phyloP scores from a whole-genome alignment of 2,113 vertebrate genomes.

The Hystrix cristata region DNA sequence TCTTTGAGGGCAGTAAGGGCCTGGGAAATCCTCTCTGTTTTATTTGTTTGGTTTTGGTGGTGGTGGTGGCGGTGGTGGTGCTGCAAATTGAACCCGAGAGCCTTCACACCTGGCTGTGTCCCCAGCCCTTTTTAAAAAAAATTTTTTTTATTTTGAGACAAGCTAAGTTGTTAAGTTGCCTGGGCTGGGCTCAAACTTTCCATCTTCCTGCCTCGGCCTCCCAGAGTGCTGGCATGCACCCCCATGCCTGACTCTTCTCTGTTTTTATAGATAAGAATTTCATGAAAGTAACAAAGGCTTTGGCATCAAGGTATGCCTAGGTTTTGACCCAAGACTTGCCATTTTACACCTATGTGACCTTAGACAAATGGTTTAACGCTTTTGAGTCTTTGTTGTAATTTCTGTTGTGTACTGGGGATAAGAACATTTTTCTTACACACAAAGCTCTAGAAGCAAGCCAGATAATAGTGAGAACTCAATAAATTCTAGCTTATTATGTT shows the following conservation, averaged over 20 bases:
- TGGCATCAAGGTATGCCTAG: background rate
- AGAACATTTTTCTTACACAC: background rate
- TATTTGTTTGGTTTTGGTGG: background rate
- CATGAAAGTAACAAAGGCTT: background rate
- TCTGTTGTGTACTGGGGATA: background rate
- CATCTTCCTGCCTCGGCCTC: background rate
- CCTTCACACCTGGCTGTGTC: background rate
- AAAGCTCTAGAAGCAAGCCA: background rate
- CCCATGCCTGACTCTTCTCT: background rate
- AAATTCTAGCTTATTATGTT: background rate
- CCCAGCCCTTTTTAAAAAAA: background rate
- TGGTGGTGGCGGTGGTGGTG: background rate
- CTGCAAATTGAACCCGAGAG: background rate
- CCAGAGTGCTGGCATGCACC: background rate
- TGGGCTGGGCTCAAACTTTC: background rate
- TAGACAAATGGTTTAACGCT: background rate
- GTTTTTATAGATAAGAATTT: conserved; percentile 1
- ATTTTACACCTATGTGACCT: background rate
- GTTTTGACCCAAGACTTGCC: background rate
- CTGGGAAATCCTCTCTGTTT: background rate
- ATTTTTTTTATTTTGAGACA: background rate
- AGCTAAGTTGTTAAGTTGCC: background rate
- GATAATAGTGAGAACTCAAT: background rate
- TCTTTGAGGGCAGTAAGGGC: background rate
- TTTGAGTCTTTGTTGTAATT: background rate